Evolutionary conservation across 2,888 invertebrate species (phyloP).

Genomic region (Rosalia funebris): DNA sequence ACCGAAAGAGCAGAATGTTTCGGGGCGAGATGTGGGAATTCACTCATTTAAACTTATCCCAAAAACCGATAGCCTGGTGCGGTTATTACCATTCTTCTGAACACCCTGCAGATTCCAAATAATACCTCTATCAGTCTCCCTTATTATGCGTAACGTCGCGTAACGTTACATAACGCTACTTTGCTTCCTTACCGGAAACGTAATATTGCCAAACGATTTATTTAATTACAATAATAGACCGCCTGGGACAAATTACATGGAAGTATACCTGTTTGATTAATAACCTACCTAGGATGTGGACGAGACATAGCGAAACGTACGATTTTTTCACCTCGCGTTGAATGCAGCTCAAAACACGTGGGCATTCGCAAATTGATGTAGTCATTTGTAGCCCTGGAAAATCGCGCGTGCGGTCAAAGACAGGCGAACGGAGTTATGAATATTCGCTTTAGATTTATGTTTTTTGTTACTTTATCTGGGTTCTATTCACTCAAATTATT

Average conservation of each 20-base stretch:
- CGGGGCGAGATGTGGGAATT: no score
- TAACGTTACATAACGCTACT: constrained; percentile 20
- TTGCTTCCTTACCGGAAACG: constrained; percentile 25
- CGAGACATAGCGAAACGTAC: constrained; percentile 17
- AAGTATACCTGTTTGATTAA: constrained; percentile 11
- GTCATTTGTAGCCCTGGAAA: constrained; percentile 7
- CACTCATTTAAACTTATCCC: no score
- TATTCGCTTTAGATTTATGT: no score
- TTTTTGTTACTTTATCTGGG: no score
- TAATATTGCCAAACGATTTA: constrained; percentile 24
- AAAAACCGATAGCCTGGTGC: no score
- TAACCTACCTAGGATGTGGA: constrained; percentile 4
- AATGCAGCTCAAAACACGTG: constrained; percentile 7
- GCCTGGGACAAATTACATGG: constrained; percentile 9
- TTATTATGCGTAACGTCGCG: not conserved
- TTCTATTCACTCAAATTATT: no score
- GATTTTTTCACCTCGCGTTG: constrained; percentile 1
- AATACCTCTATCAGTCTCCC: no score
- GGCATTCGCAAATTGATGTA: constrained; percentile 9
- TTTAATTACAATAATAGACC: constrained; percentile 23
- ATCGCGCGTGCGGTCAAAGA: not conserved
- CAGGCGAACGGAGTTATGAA: no score
- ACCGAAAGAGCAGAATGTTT: no score
- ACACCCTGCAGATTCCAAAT: no score
- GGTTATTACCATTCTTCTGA: no score